A percentile compares a stretch with the other conserved stretches of the same genome.
Evolutionary conservation across 1,140 invertebrate species (phyloP).

Genomic region (Aricia agestis): DNA sequence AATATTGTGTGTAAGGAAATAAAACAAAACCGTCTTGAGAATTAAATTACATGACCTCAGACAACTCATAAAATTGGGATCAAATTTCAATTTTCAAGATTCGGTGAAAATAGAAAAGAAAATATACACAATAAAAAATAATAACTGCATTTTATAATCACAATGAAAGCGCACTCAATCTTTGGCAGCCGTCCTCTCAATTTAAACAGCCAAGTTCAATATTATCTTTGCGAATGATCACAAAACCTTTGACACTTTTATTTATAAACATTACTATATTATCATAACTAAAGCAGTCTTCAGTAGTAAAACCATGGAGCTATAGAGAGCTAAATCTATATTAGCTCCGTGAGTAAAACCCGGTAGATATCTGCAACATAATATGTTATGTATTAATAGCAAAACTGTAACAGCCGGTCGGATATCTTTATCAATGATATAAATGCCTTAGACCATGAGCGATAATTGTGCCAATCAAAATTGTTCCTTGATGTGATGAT

Average conservation of each 20-base stretch:
- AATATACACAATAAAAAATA: no score
- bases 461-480: not conserved
- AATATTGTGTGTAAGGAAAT: no score
- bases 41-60: no score
- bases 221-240: not conserved
- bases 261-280: not conserved
- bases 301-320: not conserved
- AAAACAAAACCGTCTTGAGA: no score
- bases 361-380: no score
- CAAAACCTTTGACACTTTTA: not conserved
- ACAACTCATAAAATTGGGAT: no score
- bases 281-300: not conserved
- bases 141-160: not conserved
- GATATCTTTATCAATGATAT: not conserved
- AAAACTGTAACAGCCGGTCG: no score
- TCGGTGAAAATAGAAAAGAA: no score
- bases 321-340: no score
- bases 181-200: not conserved
- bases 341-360: no score
- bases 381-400: no score
- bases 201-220: not conserved
- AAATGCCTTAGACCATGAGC: not conserved
- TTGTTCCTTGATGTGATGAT: not conserved
- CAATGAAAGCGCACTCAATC: constrained; percentile 24
- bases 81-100: no score